Evolutionary conservation across 2,888 invertebrate species (phyloP).

Genomic region (Odontocerum albicorne): DNA sequence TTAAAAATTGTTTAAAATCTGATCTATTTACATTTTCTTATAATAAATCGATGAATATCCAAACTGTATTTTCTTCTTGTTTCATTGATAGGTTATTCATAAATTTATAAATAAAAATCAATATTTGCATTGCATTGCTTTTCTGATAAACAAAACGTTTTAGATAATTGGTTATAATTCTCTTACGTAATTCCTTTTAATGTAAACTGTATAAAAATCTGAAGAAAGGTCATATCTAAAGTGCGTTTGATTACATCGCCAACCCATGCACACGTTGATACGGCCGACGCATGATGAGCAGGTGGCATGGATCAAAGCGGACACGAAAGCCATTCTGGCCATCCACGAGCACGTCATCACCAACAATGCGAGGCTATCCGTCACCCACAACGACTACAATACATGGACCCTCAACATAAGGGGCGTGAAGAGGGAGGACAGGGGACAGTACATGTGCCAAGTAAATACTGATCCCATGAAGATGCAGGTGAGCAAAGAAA

Average conservation of each 20-base stretch:
- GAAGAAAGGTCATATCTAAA: conserved; percentile 30
- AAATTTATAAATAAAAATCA: too few species aligned
- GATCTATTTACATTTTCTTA: too few species aligned
- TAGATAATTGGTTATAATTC: too few species aligned
- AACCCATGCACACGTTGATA: conserved; percentile 4
- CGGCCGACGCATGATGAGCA: conserved; percentile 45
- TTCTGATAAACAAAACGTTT: too few species aligned
- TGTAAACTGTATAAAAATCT: too few species aligned
- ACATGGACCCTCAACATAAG: conserved; percentile 91
- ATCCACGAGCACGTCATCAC: conserved; percentile 94
- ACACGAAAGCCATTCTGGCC: conserved; percentile 89
- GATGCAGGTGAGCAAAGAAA: conserved; percentile 87
- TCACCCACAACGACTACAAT: conserved; percentile 90
- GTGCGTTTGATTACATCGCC: conserved; percentile 27
- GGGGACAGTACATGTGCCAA: conserved; percentile 93
- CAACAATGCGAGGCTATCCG: conserved; percentile 85
- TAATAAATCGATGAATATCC: too few species aligned
- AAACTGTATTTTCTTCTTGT: too few species aligned
- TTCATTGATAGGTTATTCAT: too few species aligned
- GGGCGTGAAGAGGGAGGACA: conserved; percentile 81
- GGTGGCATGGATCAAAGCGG: conserved; percentile 95
- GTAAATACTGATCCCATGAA: conserved; percentile 94
- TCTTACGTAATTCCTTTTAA: too few species aligned
- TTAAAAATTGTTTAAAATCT: too few species aligned
- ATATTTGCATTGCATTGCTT: too few species aligned